These are phyloP conservation scores for Thinocorus orbignyianus DNA, from an alignment of 2,113 vertebrate species.

Conservation along the genomic window DNA sequence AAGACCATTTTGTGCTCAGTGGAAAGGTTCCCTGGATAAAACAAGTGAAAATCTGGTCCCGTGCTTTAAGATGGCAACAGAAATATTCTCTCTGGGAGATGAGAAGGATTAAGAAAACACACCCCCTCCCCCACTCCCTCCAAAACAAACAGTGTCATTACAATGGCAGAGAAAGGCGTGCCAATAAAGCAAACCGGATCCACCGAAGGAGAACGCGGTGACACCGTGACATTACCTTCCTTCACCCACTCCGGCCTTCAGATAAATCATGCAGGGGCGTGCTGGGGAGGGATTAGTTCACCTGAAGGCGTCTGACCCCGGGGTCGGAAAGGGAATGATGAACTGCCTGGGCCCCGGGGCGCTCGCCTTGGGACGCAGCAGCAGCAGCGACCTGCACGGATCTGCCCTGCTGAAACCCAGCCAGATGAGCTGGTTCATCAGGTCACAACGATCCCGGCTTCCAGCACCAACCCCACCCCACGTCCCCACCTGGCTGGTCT, in stretches of 20 bases:
- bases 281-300: not conserved
- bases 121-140: not conserved
- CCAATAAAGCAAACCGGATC: not conserved
- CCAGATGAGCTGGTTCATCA: slow-evolving; percentile 43
- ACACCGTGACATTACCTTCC: not conserved
- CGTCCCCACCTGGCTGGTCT: not conserved
- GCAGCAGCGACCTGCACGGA: not conserved
- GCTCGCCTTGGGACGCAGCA: not conserved
- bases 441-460: slow-evolving; percentile 13
- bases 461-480: not conserved
- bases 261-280: not conserved
- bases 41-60: not conserved
- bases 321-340: slow-evolving; percentile 35
- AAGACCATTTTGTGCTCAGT: not conserved
- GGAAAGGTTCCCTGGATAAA: not conserved
- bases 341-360: slow-evolving; percentile 53
- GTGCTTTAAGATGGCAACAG: not conserved
- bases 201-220: not conserved
- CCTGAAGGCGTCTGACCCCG: not conserved
- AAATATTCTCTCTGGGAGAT: not conserved
- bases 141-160: not conserved
- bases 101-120: not conserved
- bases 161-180: not conserved
- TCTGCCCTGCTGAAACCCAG: slow-evolving; percentile 19
- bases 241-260: not conserved